Base-by-base conservation (phyloP, 2,797 vertebrate genomes). In the Coilia nasus region DNA sequence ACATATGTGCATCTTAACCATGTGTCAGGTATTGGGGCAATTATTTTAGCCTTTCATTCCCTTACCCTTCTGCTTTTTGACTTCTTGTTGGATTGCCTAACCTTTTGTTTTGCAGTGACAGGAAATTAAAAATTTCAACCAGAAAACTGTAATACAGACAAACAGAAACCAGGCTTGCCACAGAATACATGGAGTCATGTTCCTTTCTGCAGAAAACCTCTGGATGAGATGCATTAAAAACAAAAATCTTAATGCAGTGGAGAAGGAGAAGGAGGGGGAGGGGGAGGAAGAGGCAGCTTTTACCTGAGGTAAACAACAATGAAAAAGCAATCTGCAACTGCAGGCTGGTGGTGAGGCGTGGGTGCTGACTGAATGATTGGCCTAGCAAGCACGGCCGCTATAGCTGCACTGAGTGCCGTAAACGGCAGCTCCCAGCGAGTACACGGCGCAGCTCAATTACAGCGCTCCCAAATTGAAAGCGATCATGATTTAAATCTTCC, bases 401-500 rank as follows among this genome's bases (percentile, higher is more conserved):
- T 41, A 41, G 35, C 35, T 35, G 19, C 15, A 35, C 35, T 78
- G 25, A 78, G 71, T 44, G 71, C 35, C 7, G 71, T 78, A 78
- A 78, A 78, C 35, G 41, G 31, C 19, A 41, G 17, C 71, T 92
- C 91, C 92, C 93, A 89, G 80, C 92, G 87, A 81, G 89, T 86
- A 87, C 90, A 92, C 92, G 93, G 94, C 94, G 90, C 90, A 91
- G 91, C 94, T 94, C 94, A 93, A 94, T 95, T 95, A 94, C 94
- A 86, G 81, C 88, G 87, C 81, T 88, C 87, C 92, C 90, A 94
- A 96, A 95, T 94, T 95, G 94, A 95, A 95, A 95, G 91, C 88
- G 93, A 95, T 94, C 92, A 94, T 94, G 92, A 95, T 95, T 95
- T 93, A 95, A 94, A 93, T 91, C 93, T 95, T 94, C 93, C 94